Evolutionary conservation across 1,140 invertebrate genomes (phyloP), one percentile per base, ranked within the genome.

Genomic region (Palaemon carinicauda): DNA sequence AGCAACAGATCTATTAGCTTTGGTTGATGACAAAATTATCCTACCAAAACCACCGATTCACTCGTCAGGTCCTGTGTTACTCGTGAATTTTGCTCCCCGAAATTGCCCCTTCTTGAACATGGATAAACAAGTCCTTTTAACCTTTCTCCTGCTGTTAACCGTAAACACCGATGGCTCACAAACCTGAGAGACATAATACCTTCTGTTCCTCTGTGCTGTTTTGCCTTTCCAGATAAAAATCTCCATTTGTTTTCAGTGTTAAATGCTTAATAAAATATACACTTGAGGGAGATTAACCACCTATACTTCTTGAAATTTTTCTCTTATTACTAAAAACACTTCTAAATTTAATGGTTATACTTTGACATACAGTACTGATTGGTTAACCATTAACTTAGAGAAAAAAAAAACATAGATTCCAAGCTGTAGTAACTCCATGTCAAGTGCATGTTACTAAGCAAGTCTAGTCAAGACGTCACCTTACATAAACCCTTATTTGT

Each of bases 51-150:
- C 21, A 53, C 24, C 29, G 21, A 79, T 41, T 24, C 33, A 79
- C 33, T 53, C 53, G 69, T 73, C 60, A 80, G 60, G 53, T 80
- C 65, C 80, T n/a, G 10, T 41, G 53, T 73, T 69, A 33, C 24
- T 54, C 15, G 19, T 65, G 15, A 41, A 15, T 52, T 50, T 74
- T 73, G 21, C 27, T 69, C 27, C 77, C 84, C 82, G 56, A 52
- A 86, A 53, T 80, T 73, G 77, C 84, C 84, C 84, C 84, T 86
- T 86, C 84, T 86, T 86, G 84, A 86, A 86, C 78, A 85, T 78
- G 52, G 69, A 80, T 86, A 86, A 86, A 86, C 84, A 86, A 78
- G 33, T 80, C 84, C 84, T 80, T 41, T 41, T 86, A 56, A 86
- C 84, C 84, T 79, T 84, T 52, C 65, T 80, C 84, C 84, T 80